Evolutionary conservation across 2,113 vertebrate genomes (phyloP).

Genomic region (Pterophyllum scalare): DNA sequence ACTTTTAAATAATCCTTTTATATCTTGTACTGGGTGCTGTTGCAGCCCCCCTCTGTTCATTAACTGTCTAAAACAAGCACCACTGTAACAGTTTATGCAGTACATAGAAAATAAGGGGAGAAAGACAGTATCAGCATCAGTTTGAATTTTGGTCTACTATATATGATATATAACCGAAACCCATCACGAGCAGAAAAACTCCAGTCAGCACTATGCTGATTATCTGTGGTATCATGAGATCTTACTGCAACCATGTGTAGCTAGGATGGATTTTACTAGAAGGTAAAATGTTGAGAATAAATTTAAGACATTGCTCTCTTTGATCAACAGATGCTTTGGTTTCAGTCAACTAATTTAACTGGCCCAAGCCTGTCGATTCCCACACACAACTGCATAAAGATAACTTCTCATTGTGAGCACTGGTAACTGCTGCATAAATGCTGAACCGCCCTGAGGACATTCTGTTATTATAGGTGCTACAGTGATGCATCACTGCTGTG

Average conservation of each 20-base stretch:
- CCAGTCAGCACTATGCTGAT: neutral
- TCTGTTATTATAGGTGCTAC: constrained; percentile 44
- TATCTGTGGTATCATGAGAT: accelerated
- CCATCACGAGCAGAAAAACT: neutral
- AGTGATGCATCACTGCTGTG: constrained; percentile 44
- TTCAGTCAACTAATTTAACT: constrained; percentile 15
- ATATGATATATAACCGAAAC: neutral
- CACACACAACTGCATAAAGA: neutral
- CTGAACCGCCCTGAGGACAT: constrained; percentile 6
- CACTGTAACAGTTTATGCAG: accelerated
- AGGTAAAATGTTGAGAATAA: constrained; percentile 21
- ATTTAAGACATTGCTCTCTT: constrained; percentile 5
- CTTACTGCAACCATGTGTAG: neutral
- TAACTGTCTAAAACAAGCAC: neutral
- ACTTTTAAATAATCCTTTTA: too few species aligned
- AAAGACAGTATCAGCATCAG: neutral
- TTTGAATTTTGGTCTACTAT: neutral
- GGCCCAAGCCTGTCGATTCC: neutral
- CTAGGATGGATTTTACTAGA: neutral
- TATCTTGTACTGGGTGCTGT: neutral
- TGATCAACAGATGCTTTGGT: constrained; percentile 39
- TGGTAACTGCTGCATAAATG: constrained; percentile 20
- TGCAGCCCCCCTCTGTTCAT: neutral
- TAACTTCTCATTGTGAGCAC: constrained; percentile 9
- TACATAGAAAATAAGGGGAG: neutral